These are phyloP conservation scores for Fistularia commersonii DNA, from an alignment of 2,797 vertebrate genomes.

Conservation along the genomic window DNA sequence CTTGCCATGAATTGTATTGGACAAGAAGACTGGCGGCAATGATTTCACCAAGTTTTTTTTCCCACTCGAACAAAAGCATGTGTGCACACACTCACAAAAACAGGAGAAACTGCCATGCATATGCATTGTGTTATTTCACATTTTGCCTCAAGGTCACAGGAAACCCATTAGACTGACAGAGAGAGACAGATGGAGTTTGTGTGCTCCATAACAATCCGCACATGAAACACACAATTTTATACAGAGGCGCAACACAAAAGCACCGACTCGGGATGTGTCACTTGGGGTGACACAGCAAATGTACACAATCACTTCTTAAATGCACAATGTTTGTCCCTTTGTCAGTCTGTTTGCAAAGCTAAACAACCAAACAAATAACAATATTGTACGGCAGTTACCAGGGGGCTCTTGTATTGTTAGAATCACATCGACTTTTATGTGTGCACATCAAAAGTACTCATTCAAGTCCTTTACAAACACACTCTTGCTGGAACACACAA, in stretches of 20 bases:
- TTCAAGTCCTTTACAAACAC: too few species aligned
- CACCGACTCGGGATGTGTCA: background rate
- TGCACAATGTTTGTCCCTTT: conserved; percentile 3
- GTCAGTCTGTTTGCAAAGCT: conserved; percentile 1
- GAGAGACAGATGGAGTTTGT: background rate
- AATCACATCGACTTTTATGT: too few species aligned
- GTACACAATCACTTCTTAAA: conserved; percentile 1
- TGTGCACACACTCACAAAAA: background rate
- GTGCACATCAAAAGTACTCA: too few species aligned
- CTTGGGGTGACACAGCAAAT: too few species aligned
- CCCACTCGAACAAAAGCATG: background rate
- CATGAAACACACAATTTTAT: background rate
- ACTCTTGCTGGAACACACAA: too few species aligned
- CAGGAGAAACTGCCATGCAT: conserved; percentile 10
- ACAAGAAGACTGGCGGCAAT: too few species aligned
- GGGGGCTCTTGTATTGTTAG: background rate
- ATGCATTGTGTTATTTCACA: conserved; percentile 22
- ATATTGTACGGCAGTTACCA: conserved; percentile 1
- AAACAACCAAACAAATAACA: conserved; percentile 7
- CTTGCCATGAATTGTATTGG: too few species aligned
- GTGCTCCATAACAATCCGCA: background rate
- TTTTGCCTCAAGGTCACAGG: conserved; percentile 28
- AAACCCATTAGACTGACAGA: conserved; percentile 15
- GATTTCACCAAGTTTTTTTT: too few species aligned
- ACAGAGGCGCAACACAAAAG: conserved; percentile 1